These are phyloP conservation scores for Hypsibius dujardini DNA, from an alignment of 1,140 invertebrate genomes.

Conservation along the genomic window DNA sequence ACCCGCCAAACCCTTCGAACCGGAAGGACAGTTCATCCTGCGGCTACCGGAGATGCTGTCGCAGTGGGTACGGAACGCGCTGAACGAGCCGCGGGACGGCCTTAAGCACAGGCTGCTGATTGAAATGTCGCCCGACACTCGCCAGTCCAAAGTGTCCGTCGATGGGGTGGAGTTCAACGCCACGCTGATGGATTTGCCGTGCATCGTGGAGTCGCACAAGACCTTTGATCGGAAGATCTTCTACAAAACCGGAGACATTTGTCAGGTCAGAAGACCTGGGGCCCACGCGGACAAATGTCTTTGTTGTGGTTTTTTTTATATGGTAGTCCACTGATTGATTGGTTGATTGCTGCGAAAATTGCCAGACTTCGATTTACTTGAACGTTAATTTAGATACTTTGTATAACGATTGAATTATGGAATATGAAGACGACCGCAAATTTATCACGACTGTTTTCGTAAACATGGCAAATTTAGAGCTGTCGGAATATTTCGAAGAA, in stretches of 20 bases:
- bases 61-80: conserved; percentile 49
- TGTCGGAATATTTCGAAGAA: too few relatives aligned
- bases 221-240: conserved; percentile 89
- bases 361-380: conserved; percentile 19
- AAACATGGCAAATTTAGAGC: too few relatives aligned
- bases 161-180: conserved; percentile 68
- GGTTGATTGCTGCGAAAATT: too few relatives aligned
- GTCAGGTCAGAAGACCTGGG: conserved; percentile 68
- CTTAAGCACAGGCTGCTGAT: conserved; percentile 75
- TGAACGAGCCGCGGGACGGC: conserved; percentile 48
- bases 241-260: conserved; percentile 90
- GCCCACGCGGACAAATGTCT: too few relatives aligned
- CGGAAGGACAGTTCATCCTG: conserved; percentile 75
- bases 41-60: conserved; percentile 63
- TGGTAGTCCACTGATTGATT: too few relatives aligned
- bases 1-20: conserved; percentile 41
- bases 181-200: conserved; percentile 77
- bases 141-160: conserved; percentile 69
- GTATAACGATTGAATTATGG: too few relatives aligned
- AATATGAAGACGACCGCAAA: too few relatives aligned
- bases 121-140: conserved; percentile 69
- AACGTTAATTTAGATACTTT: conserved; percentile 16
- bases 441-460: too few relatives aligned
- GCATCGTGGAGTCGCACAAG: conserved; percentile 77
- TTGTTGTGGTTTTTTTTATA: too few relatives aligned